These are phyloP conservation scores for Drosophila kuntzei DNA, from an alignment of 2,888 invertebrate species.

Conservation along the genomic window DNA sequence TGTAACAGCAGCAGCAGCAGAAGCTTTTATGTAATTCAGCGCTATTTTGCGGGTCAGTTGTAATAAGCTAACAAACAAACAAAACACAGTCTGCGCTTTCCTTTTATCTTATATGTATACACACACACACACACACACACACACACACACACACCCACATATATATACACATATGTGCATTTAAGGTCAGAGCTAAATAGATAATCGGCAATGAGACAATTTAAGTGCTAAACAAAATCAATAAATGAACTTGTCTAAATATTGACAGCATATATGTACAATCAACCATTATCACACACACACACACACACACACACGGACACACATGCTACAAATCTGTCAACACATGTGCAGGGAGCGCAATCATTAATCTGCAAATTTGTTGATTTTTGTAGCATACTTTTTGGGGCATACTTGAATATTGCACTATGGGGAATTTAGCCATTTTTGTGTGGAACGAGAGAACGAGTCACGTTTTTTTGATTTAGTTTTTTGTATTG, in stretches of 20 bases:
- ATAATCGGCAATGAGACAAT: conserved; percentile 71
- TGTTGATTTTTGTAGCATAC: conserved; percentile 44
- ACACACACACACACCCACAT: conserved; percentile 1
- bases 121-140: conserved; percentile 1
- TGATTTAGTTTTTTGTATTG: too few relatives aligned
- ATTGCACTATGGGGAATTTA: too few relatives aligned
- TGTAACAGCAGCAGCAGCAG: conserved; percentile 9
- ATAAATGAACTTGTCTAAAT: conserved; percentile 35
- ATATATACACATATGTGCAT: background rate
- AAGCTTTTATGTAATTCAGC: conserved; percentile 51
- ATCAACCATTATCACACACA: background rate
- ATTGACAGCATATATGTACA: conserved; percentile 6
- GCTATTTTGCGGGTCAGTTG: conserved; percentile 39
- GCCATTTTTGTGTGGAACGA: too few relatives aligned
- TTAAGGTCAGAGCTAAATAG: conserved; percentile 28
- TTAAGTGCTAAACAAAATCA: conserved; percentile 58
- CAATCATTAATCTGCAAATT: conserved; percentile 9
- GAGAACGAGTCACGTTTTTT: too few relatives aligned
- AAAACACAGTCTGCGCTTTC: conserved; percentile 6
- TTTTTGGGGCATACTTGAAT: conserved; percentile 19
- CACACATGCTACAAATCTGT: conserved; percentile 21
- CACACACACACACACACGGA: conserved; percentile 4
- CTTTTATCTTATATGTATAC: background rate
- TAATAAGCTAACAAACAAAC: conserved; percentile 36
- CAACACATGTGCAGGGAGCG: background rate